Percentiles rank a stretch among this genome's conserved stretches.
phyloP scores from a whole-genome alignment of 2,888 invertebrate species.

The Mythimna vitellina region DNA sequence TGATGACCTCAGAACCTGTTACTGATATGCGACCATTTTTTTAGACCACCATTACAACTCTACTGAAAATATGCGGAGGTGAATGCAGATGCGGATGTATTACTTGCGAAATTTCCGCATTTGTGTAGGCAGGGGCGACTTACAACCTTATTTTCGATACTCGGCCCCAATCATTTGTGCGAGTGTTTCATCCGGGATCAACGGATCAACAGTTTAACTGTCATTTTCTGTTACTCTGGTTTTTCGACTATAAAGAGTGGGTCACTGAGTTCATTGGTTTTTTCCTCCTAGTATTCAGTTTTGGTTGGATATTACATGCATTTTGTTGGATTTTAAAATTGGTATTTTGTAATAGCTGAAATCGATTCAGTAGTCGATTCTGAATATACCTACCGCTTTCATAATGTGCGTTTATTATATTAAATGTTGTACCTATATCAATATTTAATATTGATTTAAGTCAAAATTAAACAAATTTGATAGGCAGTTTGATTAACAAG shows the following conservation, averaged over 20 bases:
- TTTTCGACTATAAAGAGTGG: slow-evolving; percentile 20
- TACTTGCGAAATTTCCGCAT: neutral
- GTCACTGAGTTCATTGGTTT: slow-evolving; percentile 9
- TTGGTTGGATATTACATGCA: slow-evolving; percentile 2
- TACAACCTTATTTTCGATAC: slow-evolving; percentile 26
- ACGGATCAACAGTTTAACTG: slow-evolving; percentile 56
- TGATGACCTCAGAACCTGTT: no score
- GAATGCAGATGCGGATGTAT: neutral
- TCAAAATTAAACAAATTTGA: neutral
- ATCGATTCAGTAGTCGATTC: no score
- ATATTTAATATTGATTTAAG: no score
- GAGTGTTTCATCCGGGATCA: slow-evolving; percentile 50
- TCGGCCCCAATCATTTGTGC: slow-evolving; percentile 50
- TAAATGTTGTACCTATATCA: no score
- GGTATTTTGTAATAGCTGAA: no score
- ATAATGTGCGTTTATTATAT: no score
- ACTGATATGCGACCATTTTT: no score
- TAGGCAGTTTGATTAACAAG: neutral
- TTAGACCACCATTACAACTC: no score
- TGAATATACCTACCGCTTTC: no score
- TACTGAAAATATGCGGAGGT: neutral
- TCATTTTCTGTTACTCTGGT: slow-evolving; percentile 52
- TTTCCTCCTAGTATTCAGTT: neutral
- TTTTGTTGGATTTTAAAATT: neutral
- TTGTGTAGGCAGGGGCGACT: no score